These are phyloP conservation scores for Hyperoplus immaculatus DNA, from an alignment of 2,797 vertebrate species.

Conservation along the genomic window DNA sequence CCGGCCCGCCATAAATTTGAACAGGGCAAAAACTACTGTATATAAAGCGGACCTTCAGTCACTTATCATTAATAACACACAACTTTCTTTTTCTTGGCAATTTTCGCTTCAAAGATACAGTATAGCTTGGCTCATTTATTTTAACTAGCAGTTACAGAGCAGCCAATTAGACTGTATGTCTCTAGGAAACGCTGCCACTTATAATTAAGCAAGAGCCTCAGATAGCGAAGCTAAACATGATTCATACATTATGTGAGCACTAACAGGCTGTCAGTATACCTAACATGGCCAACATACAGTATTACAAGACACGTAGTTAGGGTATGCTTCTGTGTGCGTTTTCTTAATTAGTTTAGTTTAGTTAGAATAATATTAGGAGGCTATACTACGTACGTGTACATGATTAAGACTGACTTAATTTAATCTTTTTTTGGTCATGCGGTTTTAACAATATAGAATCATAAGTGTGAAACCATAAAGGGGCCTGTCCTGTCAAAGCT, in stretches of 20 bases:
- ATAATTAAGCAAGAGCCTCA: conserved; percentile 64
- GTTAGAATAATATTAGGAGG: conserved; percentile 9
- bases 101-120: conserved; percentile 65
- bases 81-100: conserved; percentile 59
- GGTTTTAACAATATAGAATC: conserved; percentile 1
- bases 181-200: conserved; percentile 53
- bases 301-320: conserved; percentile 37
- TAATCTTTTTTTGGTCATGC: neutral
- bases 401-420: conserved; percentile 4
- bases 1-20: conserved; percentile 54
- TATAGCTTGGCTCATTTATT: conserved; percentile 64
- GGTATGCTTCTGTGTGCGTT: conserved; percentile 19
- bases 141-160: conserved; percentile 44
- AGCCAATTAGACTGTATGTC: conserved; percentile 63
- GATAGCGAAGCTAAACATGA: conserved; percentile 54
- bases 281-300: conserved; percentile 58
- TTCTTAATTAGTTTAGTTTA: conserved; percentile 30
- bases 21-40: conserved; percentile 48
- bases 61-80: conserved; percentile 70
- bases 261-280: conserved; percentile 70
- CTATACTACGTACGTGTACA: neutral
- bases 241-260: conserved; percentile 59
- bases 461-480: conserved; percentile 25
- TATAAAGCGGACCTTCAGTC: conserved; percentile 46
- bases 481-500: conserved; percentile 15